Evolutionary conservation across 2,113 vertebrate species (phyloP).

Genomic region (Sula dactylatra): DNA sequence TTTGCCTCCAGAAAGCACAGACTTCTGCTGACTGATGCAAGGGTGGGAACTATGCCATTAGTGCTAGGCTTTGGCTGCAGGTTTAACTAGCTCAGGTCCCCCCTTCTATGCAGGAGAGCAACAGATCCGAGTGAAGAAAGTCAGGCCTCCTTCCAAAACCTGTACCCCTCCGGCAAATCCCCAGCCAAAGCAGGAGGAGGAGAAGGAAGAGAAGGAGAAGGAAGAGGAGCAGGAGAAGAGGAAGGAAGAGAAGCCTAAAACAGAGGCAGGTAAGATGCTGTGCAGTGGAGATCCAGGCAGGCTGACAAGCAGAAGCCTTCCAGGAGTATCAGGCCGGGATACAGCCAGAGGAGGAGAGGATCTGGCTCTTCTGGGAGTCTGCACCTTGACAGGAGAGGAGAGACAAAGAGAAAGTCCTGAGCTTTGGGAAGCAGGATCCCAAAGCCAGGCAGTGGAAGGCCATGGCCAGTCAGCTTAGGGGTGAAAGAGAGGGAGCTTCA

Average conservation of each 20-base stretch:
- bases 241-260: background rate
- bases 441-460: background rate
- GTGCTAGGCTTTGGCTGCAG: background rate
- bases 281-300: background rate
- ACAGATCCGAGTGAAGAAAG: constrained; percentile 29
- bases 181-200: background rate
- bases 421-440: background rate
- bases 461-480: background rate
- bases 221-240: background rate
- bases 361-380: background rate
- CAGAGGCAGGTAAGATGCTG: constrained; percentile 21
- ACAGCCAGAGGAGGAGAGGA: background rate
- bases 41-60: background rate
- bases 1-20: background rate
- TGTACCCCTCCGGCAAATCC: constrained; percentile 22
- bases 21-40: background rate
- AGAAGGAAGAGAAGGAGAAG: background rate
- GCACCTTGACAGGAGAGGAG: background rate
- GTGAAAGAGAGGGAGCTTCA: background rate
- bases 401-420: background rate
- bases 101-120: constrained; percentile 61
- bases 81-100: background rate
- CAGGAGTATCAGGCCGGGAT: background rate
- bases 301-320: background rate
- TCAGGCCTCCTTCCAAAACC: constrained; percentile 49